Conservation (phyloP, 2,113 vertebrate species). For the Apodemus speciosus region DNA sequence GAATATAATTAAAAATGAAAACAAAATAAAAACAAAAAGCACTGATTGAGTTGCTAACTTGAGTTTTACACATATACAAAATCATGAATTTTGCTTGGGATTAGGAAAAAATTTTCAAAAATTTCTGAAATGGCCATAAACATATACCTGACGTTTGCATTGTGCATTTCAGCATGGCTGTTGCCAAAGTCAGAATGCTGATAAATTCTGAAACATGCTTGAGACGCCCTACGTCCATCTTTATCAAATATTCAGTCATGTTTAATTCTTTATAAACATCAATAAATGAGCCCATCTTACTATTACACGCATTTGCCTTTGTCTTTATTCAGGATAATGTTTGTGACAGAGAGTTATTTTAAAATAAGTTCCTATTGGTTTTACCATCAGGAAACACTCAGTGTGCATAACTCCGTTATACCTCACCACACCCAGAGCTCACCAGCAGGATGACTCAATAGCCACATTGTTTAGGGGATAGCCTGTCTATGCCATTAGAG, state of each 20-base stretch:
- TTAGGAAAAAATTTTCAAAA: background rate
- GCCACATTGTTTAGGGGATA: background rate
- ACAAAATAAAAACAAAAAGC: background rate
- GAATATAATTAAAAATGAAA: background rate
- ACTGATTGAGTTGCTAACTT: background rate
- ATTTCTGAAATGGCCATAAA: background rate
- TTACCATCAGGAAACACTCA: background rate
- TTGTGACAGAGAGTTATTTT: background rate
- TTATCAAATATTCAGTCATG: background rate
- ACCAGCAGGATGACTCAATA: too few relatives aligned
- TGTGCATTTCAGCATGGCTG: background rate
- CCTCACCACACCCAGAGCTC: background rate
- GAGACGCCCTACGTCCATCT: background rate
- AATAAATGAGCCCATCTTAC: background rate
- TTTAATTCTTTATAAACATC: background rate
- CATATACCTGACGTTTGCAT: background rate
- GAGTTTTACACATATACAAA: background rate
- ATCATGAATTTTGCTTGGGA: background rate
- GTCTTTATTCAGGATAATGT: background rate
- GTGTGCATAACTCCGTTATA: too few relatives aligned
- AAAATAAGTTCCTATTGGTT: background rate
- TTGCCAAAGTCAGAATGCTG: background rate
- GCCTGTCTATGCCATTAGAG: background rate
- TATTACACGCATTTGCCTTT: background rate
- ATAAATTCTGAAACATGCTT: background rate